Percentiles rank a stretch among this genome's conserved stretches.
Conservation (phyloP, 2,888 invertebrate genomes). For the Helleia helle region DNA sequence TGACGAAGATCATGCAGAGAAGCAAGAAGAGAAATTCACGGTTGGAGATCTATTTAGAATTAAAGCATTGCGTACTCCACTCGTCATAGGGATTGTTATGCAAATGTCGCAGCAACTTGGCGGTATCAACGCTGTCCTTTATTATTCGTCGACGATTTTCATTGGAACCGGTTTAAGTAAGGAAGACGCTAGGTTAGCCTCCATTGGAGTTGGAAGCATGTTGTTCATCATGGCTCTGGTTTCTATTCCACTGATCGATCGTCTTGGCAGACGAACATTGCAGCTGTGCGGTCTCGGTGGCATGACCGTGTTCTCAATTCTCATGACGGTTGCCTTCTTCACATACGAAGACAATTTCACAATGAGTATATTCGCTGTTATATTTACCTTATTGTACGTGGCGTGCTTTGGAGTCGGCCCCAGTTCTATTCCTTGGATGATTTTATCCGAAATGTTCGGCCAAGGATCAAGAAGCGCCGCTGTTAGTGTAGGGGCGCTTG, state of each 20-base stretch:
- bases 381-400: constrained; percentile 65
- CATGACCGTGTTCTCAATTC: constrained; percentile 81
- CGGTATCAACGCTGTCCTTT: constrained; percentile 76
- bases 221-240: constrained; percentile 84
- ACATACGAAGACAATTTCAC: constrained; percentile 51
- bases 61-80: constrained; percentile 45
- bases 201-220: constrained; percentile 81
- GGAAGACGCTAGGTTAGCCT: constrained; percentile 76
- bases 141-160: constrained; percentile 81
- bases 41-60: constrained; percentile 49
- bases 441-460: constrained; percentile 63
- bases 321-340: constrained; percentile 76
- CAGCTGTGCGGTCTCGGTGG: constrained; percentile 81
- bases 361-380: constrained; percentile 63
- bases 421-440: constrained; percentile 71
- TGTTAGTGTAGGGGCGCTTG: constrained; percentile 62
- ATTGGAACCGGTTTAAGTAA: constrained; percentile 74
- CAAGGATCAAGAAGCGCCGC: constrained; percentile 65
- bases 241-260: constrained; percentile 83
- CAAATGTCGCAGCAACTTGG: constrained; percentile 66
- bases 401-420: constrained; percentile 67
- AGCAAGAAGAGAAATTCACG: constrained; percentile 54
- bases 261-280: constrained; percentile 79
- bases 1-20: constrained; percentile 55
- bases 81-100: constrained; percentile 66